A percentile compares a stretch with the other conserved stretches of the same genome.
These are phyloP conservation scores for Lacerta viridis DNA, from an alignment of 2,797 vertebrate genomes.

Conservation along the genomic window DNA sequence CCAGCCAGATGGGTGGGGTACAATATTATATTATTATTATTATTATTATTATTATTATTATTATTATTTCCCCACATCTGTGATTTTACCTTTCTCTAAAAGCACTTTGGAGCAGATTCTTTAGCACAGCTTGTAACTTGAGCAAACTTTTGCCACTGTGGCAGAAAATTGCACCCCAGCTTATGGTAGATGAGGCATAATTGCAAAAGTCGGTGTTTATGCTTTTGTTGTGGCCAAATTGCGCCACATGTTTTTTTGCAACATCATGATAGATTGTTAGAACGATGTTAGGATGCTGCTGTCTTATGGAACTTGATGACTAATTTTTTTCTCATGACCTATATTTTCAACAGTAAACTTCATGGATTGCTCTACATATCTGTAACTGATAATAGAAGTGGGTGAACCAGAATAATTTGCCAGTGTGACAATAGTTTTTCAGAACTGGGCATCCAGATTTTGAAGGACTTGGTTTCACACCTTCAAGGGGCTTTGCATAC, in stretches of 20 bases:
- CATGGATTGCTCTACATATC: background rate
- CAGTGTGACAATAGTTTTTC: background rate
- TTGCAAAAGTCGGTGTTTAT: background rate
- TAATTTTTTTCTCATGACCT: background rate
- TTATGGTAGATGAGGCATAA: background rate
- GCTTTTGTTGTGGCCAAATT: background rate
- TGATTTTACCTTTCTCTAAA: background rate
- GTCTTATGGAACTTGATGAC: background rate
- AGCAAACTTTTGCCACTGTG: background rate
- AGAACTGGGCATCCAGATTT: slow-evolving; percentile 1
- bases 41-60: no score
- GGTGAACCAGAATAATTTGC: background rate
- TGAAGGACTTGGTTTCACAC: background rate
- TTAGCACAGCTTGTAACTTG: background rate
- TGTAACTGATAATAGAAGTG: background rate
- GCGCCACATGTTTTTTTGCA: background rate
- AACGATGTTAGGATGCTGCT: background rate
- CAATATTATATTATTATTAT: no score
- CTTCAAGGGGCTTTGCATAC: background rate
- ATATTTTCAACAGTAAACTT: background rate
- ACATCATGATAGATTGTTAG: background rate
- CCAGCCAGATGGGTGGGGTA: no score
- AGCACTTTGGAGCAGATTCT: background rate
- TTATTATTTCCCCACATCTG: no score
- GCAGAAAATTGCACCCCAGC: background rate